Conservation (phyloP, 2,888 invertebrate genomes). For the Diloba caeruleocephala region DNA sequence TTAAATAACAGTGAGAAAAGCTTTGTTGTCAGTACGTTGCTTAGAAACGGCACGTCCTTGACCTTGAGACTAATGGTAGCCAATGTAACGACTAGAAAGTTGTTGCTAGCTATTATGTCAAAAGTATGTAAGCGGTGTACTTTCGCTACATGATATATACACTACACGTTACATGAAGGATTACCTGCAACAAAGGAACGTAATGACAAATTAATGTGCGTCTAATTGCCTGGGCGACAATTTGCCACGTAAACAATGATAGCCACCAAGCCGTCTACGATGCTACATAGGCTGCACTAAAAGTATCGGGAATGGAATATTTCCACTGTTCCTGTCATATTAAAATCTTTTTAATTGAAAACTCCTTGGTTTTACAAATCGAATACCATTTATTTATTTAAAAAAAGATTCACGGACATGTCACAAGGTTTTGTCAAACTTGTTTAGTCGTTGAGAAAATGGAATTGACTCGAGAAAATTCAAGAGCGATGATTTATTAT, state of each 20-base stretch:
- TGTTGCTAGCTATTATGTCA: constrained; percentile 29
- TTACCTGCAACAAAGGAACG: neutral
- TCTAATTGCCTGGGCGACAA: neutral
- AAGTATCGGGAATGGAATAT: no score
- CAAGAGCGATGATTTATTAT: no score
- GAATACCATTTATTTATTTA: no score
- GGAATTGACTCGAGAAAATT: no score
- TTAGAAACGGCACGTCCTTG: constrained; percentile 54
- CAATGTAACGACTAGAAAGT: constrained; percentile 42
- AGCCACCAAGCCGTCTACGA: neutral
- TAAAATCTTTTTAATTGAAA: no score
- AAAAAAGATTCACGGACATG: no score
- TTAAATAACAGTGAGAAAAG: constrained; percentile 46
- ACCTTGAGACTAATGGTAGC: constrained; percentile 57
- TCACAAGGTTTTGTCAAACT: no score
- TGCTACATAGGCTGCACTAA: no score
- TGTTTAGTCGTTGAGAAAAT: no score
- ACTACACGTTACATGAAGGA: neutral
- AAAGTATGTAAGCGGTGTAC: constrained; percentile 28
- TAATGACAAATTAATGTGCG: neutral
- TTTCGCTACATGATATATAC: constrained; percentile 23
- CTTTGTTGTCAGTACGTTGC: constrained; percentile 65
- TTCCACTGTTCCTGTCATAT: no score
- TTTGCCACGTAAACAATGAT: neutral
- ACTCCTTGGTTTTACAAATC: no score